Conservation (phyloP, 2,113 vertebrate genomes). For the Dendropsophus ebraccatus region DNA sequence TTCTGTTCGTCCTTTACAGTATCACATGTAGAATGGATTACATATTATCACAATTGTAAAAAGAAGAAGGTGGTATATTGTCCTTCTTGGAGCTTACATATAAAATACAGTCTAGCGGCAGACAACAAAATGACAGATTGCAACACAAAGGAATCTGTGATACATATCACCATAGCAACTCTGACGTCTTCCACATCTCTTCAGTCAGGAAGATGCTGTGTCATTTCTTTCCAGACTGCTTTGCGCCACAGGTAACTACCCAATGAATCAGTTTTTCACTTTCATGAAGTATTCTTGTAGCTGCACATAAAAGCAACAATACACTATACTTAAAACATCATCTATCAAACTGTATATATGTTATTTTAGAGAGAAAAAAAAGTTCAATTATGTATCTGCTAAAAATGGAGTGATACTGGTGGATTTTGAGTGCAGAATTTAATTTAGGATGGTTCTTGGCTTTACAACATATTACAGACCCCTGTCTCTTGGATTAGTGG, state of each 20-base stretch:
- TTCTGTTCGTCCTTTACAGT: too few relatives aligned
- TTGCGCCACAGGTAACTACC: background rate
- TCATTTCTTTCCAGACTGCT: conserved; percentile 2
- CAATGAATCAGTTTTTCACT: background rate
- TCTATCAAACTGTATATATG: too few relatives aligned
- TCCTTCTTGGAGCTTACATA: background rate
- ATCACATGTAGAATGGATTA: background rate
- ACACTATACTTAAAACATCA: background rate
- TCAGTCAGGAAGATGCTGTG: conserved; percentile 9
- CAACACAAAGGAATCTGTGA: conserved; percentile 31
- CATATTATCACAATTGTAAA: background rate
- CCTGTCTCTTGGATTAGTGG: too few relatives aligned
- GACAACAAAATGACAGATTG: conserved; percentile 26
- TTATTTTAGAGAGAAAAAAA: too few relatives aligned
- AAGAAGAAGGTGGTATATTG: background rate
- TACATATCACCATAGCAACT: conserved; percentile 38
- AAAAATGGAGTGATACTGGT: too few relatives aligned
- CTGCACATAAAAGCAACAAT: background rate
- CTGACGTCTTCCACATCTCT: conserved; percentile 18
- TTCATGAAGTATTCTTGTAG: background rate
- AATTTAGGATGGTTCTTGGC: too few relatives aligned
- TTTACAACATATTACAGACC: too few relatives aligned
- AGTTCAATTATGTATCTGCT: too few relatives aligned
- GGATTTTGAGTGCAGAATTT: too few relatives aligned
- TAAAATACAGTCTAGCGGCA: background rate